phyloP scores from a whole-genome alignment of 2,888 invertebrate species.

The Tyria jacobaeae region DNA sequence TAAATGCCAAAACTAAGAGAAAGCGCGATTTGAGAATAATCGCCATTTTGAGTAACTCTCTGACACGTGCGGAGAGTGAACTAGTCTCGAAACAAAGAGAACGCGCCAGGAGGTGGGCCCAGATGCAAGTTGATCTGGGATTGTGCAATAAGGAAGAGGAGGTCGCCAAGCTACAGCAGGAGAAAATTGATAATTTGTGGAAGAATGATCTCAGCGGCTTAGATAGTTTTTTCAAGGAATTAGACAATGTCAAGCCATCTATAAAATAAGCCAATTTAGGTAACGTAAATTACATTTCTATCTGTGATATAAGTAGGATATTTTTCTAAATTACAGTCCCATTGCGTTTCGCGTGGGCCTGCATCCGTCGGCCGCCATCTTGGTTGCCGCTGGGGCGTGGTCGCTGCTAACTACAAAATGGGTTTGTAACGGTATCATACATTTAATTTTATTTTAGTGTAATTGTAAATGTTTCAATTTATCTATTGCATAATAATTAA shows the following conservation, averaged over 20 bases:
- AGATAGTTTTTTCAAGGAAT: slow-evolving; percentile 88
- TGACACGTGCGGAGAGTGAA: slow-evolving; percentile 87
- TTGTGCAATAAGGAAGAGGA: slow-evolving; percentile 80
- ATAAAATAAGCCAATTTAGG: slow-evolving; percentile 67
- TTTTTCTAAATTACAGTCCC: slow-evolving; percentile 87
- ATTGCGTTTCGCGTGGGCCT: slow-evolving; percentile 87
- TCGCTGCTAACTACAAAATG: slow-evolving; percentile 87
- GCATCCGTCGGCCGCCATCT: slow-evolving; percentile 85
- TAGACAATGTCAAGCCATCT: slow-evolving; percentile 87
- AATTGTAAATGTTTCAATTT: slow-evolving; percentile 77
- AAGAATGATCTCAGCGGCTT: slow-evolving; percentile 88
- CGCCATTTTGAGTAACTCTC: slow-evolving; percentile 88
- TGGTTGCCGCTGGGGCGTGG: slow-evolving; percentile 87
- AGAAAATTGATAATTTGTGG: slow-evolving; percentile 83
- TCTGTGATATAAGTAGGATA: slow-evolving; percentile 86
- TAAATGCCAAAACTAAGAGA: slow-evolving; percentile 84
- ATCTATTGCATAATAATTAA: slow-evolving; percentile 69
- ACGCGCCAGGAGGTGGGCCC: slow-evolving; percentile 87
- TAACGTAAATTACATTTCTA: slow-evolving; percentile 75
- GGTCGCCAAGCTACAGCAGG: slow-evolving; percentile 73
- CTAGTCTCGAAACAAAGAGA: slow-evolving; percentile 88
- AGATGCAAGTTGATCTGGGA: slow-evolving; percentile 83
- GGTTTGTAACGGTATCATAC: slow-evolving; percentile 86
- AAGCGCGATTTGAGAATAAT: slow-evolving; percentile 88
- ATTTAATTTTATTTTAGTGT: slow-evolving; percentile 78